A percentile compares a stretch with the other conserved stretches of the same genome.
Conservation (phyloP, 2,113 vertebrate species). For the Barbus barbus region DNA sequence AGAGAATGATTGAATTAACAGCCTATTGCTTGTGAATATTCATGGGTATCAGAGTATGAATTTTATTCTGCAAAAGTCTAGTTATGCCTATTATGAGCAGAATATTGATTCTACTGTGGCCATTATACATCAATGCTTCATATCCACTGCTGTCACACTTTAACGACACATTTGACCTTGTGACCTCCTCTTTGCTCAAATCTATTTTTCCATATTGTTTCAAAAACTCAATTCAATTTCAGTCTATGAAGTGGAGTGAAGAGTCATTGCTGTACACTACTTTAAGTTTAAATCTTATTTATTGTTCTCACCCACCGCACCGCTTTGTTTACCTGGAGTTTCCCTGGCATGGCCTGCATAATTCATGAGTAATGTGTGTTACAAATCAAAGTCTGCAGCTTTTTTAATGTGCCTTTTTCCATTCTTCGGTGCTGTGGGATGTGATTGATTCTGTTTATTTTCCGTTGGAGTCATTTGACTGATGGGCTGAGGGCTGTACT, state of each 20-base stretch:
- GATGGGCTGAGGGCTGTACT: constrained; percentile 60
- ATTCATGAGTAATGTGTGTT: constrained; percentile 57
- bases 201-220: neutral
- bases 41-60: constrained; percentile 19
- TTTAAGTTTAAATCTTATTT: constrained; percentile 23
- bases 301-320: neutral
- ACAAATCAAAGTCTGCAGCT: constrained; percentile 56
- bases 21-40: constrained; percentile 30
- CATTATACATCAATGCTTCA: constrained; percentile 14
- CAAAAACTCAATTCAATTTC: neutral
- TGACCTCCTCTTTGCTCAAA: constrained; percentile 13
- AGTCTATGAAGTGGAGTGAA: neutral
- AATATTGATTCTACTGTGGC: neutral
- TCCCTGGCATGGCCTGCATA: constrained; percentile 46
- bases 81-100: neutral
- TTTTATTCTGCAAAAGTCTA: constrained; percentile 1
- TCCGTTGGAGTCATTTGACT: constrained; percentile 57
- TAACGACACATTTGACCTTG: constrained; percentile 12
- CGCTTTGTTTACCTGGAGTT: constrained; percentile 20
- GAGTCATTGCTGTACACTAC: constrained; percentile 5
- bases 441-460: constrained; percentile 72
- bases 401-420: constrained; percentile 60
- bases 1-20: constrained; percentile 33
- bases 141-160: constrained; percentile 7
- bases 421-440: constrained; percentile 51